These are phyloP conservation scores for Plectrocnemia conspersa DNA, from an alignment of 1,140 invertebrate genomes.

Conservation along the genomic window DNA sequence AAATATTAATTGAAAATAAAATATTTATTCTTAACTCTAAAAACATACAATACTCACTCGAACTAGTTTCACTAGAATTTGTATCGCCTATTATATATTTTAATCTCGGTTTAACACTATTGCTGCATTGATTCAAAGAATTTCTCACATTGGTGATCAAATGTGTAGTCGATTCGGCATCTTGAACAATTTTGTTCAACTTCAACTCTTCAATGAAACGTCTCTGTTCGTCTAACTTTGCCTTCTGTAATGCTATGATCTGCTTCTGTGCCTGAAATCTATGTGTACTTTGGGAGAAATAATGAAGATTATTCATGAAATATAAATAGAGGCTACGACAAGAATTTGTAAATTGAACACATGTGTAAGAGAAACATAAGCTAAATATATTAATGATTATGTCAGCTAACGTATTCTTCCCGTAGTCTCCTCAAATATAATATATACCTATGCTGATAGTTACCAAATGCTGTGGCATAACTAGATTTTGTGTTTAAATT, in stretches of 20 bases:
- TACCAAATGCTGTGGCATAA: background rate
- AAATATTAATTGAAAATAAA: conserved; percentile 23
- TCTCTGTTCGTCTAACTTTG: conserved; percentile 59
- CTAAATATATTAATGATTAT: too few species aligned
- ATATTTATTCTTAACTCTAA: conserved; percentile 10
- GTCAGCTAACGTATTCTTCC: too few species aligned
- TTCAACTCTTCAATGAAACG: conserved; percentile 60
- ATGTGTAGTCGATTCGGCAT: conserved; percentile 53
- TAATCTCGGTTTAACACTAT: conserved; percentile 53
- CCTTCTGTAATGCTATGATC: conserved; percentile 58
- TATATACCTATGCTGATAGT: conserved; percentile 24
- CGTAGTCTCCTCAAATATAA: background rate
- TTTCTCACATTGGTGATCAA: conserved; percentile 54
- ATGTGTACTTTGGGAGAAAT: background rate
- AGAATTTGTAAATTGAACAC: too few species aligned
- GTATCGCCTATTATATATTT: conserved; percentile 49
- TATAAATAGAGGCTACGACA: too few species aligned
- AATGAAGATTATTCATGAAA: too few species aligned
- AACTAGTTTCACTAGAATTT: conserved; percentile 39
- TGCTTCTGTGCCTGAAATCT: conserved; percentile 60
- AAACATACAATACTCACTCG: conserved; percentile 36
- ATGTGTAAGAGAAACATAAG: too few species aligned
- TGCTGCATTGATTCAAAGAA: conserved; percentile 54
- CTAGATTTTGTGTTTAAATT: conserved; percentile 1
- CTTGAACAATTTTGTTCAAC: conserved; percentile 57